Evolutionary conservation across 2,113 vertebrate species (phyloP), one percentile per base, ranked within the genome.

Genomic region (Austrofundulus limnaeus): DNA sequence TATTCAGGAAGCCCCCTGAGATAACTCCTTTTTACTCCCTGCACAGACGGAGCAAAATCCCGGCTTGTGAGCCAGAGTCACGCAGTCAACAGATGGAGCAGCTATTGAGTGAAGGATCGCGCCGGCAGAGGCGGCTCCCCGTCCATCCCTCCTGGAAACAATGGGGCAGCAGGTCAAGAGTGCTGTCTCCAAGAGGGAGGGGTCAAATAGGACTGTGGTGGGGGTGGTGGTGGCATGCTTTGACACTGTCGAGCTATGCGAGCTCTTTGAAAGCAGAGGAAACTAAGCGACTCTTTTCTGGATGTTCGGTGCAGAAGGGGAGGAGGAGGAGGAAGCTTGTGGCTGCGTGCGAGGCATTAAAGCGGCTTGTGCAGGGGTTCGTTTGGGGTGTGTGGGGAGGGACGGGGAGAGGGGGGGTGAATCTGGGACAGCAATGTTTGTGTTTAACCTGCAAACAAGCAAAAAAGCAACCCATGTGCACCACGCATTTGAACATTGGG

Each of bases 11-110:
- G 77, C 88, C 85, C 87, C 85, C 84, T 74, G 80, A 85, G 84
- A 88, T 82, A 68, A 70, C 52, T 77, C 85, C 85, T 79, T 86
- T n/a, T 85, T 83, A 88, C 81, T 81, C 78, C 85, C 77, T 38
- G 72, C 82, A 80, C 86, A 88, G 89, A 88, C 78, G 68, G 85
- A 77, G 83, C 78, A 74, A 85, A 83, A 87, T 88, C 87, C 82
- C 82, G 4, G 67, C 84, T 84, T 81, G 83, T 86, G 78, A 88
- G 84, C 81, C 81, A 74, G 83, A 88, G 89, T 82, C 83, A 89
- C 82, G 77, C 85, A 90, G 91, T 88, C 85, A 88, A 91, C 90
- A 92, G 91, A 92, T 92, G 91, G 91, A 85, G 80, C 77, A 2
- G 80, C 87, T 84, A 88, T 91, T 91, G 90, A 92, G 87, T 84